phyloP scores from a whole-genome alignment of 2,113 vertebrate species.

The Nothoprocta perdicaria region DNA sequence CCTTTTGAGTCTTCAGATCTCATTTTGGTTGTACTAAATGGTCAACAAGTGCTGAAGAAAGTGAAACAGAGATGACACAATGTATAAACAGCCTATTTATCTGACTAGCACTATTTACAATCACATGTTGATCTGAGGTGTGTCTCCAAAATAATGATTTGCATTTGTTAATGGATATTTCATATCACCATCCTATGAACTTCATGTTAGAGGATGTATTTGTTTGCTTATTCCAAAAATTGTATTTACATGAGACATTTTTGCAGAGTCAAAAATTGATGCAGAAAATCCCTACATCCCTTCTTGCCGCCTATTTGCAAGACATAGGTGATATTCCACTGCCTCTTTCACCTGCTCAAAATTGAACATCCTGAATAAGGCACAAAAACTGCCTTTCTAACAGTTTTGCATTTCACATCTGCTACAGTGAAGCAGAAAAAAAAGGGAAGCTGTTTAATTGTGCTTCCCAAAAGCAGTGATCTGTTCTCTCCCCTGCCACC shows the following conservation, averaged over 20 bases:
- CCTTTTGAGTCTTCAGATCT: neutral
- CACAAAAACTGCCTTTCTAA: neutral
- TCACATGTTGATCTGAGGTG: neutral
- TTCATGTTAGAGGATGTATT: neutral
- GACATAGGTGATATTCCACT: neutral
- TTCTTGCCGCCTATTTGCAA: neutral
- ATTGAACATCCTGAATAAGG: conserved; percentile 11
- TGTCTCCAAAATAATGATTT: neutral
- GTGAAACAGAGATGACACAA: neutral
- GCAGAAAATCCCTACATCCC: neutral
- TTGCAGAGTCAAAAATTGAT: neutral
- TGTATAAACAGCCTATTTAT: neutral
- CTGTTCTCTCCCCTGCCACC: neutral
- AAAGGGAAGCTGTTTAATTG: conserved; percentile 4
- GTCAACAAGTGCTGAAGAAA: neutral
- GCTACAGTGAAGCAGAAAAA: neutral
- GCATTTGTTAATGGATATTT: neutral
- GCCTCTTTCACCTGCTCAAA: neutral
- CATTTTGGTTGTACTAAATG: neutral
- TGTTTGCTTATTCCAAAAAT: neutral
- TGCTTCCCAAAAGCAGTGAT: conserved; percentile 20
- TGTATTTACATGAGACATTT: neutral
- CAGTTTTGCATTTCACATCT: neutral
- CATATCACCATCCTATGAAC: neutral
- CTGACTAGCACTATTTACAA: neutral